Evolutionary conservation across 2,113 vertebrate species (phyloP).

Genomic region (Poeciliopsis turrubarensis): DNA sequence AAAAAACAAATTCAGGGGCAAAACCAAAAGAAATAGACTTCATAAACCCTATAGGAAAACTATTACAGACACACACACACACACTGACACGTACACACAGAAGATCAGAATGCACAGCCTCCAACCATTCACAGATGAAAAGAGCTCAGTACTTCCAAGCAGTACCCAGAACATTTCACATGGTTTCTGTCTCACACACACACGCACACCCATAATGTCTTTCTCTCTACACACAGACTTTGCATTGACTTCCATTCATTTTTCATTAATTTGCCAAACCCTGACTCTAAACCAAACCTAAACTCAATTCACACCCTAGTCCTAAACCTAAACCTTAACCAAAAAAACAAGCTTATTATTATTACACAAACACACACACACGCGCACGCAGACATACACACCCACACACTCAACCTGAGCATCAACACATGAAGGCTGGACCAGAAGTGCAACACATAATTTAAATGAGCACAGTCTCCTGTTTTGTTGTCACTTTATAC

Average conservation of each 20-base stretch:
- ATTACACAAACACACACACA: neutral
- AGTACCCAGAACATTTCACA: slow-evolving; percentile 38
- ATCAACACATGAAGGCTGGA: slow-evolving; percentile 4
- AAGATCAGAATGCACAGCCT: slow-evolving; percentile 16
- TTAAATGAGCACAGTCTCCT: slow-evolving; percentile 21
- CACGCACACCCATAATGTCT: too few species aligned
- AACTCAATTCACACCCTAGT: too few species aligned
- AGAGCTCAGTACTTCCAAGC: slow-evolving; percentile 15
- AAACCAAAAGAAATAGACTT: slow-evolving; percentile 41
- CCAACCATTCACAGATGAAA: slow-evolving; percentile 38
- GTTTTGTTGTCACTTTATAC: slow-evolving; percentile 6
- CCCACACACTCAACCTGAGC: neutral
- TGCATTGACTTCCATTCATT: too few species aligned
- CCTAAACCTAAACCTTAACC: too few species aligned
- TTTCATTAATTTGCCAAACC: too few species aligned
- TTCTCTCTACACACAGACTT: too few species aligned
- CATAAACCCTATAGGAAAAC: slow-evolving; percentile 30
- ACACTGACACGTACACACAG: neutral
- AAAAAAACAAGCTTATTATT: too few species aligned
- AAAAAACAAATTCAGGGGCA: slow-evolving; percentile 16
- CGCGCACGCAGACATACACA: neutral
- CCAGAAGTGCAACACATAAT: neutral
- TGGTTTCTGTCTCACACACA: neutral
- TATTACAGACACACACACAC: slow-evolving; percentile 5
- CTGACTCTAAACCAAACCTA: too few species aligned